Base-by-base conservation (phyloP, 2,888 invertebrate genomes). In the Malthinus flaveolus region DNA sequence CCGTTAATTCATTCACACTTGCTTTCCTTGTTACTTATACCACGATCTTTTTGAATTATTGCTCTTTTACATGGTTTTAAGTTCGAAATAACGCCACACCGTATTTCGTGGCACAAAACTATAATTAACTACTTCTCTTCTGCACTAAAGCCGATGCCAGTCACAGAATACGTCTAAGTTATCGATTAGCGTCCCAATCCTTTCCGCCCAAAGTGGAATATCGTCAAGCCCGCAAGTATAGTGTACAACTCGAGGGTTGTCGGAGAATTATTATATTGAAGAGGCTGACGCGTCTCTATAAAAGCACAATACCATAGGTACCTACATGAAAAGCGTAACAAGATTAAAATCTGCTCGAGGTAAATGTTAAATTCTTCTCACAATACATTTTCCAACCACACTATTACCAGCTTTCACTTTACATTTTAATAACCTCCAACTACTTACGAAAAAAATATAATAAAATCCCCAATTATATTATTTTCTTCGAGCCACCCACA, bases 1-100 rank as follows among this genome's bases (percentile, higher is more conserved):
- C 66, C 61, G 65, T 63, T 67, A 69, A 67, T 69, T 65, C 65
- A 68, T 65, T 64, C 63, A 64, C 63, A 66, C 66, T 54, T 39
- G 55, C 55, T 48, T 39, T 47, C 33, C 48, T 54, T 54, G 42
- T 39, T 48, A 48, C 52, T 46, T 49, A 48, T 47, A 47, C 50
- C 52, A 52, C 54, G 51, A 36, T 62, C 59, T 51, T 44, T 59
- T 61, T 63, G 57, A 63, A 60, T 63, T 61, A 63, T 60, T 49
- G 47, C 57, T 56, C 59, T 58, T 58, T 61, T 61, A 55, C 59
- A 56, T 52, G 52, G 60, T 61, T 63, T 61, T 59, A 49, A 49
- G 46, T 34, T 56, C 63, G 60, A 49, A n/a, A n/a, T n/a, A 53
- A 49, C 56, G 49, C 57, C 48, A 59, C 66, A 66, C n/a, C n/a